A percentile compares a stretch with the other conserved stretches of the same genome.
phyloP scores from a whole-genome alignment of 2,797 vertebrate genomes.

The Pseudomugil gertrudae region DNA sequence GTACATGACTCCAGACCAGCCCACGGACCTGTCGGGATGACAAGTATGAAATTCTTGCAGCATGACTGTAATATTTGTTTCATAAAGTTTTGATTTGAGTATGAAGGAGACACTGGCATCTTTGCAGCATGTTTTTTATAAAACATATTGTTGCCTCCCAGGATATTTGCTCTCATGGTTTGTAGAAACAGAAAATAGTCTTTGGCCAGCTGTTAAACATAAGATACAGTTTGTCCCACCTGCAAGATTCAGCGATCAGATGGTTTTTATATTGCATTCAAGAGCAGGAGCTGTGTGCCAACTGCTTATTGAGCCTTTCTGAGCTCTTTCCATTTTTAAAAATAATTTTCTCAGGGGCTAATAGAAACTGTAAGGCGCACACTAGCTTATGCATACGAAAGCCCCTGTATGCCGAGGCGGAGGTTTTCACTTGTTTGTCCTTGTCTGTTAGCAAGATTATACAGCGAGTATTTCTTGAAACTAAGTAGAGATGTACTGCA shows the following conservation, averaged over 20 bases:
- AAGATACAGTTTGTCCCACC: slow-evolving; percentile 53
- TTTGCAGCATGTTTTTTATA: slow-evolving; percentile 62
- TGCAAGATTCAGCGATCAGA: slow-evolving; percentile 35
- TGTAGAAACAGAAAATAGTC: slow-evolving; percentile 47
- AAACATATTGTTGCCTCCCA: slow-evolving; percentile 58
- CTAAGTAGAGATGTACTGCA: not conserved
- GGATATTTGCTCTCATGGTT: slow-evolving; percentile 62
- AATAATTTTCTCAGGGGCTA: slow-evolving; percentile 26
- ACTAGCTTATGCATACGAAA: slow-evolving; percentile 11
- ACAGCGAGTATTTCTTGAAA: not conserved
- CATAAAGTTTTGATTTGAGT: slow-evolving; percentile 44
- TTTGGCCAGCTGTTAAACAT: slow-evolving; percentile 52
- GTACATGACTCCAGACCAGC: slow-evolving; percentile 52
- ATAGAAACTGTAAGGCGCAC: slow-evolving; percentile 18
- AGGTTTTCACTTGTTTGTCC: not conserved
- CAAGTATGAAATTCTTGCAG: slow-evolving; percentile 58
- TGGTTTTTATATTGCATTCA: slow-evolving; percentile 43
- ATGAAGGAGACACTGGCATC: slow-evolving; percentile 48
- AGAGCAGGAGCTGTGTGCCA: slow-evolving; percentile 30
- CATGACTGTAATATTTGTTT: slow-evolving; percentile 57
- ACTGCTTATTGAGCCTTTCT: slow-evolving; percentile 28
- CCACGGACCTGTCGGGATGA: slow-evolving; percentile 58
- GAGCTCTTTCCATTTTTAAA: slow-evolving; percentile 28
- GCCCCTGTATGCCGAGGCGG: not conserved
- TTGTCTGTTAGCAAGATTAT: not conserved